Percentiles rank a stretch among this genome's conserved stretches.
phyloP scores from a whole-genome alignment of 2,888 invertebrate genomes.

The Sialis lutaria region DNA sequence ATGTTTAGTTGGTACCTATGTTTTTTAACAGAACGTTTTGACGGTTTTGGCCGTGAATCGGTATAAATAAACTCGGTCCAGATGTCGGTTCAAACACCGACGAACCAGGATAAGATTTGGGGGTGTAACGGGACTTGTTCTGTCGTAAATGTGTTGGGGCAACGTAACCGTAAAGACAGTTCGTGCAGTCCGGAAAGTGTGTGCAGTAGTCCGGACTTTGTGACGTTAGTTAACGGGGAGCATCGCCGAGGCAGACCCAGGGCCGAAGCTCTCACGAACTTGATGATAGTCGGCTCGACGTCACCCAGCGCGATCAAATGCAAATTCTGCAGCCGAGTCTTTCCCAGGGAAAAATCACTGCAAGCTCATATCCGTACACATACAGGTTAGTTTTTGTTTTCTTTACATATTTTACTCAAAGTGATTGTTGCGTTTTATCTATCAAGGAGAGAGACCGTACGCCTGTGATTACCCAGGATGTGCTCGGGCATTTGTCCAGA shows the following conservation, averaged over 20 bases:
- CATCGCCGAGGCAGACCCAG: conserved; percentile 48
- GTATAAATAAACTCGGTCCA: no score
- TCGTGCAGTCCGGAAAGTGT: conserved; percentile 4
- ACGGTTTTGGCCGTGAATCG: no score
- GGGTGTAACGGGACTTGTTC: not conserved
- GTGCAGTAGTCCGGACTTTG: conserved; percentile 5
- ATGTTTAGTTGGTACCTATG: no score
- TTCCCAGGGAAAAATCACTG: conserved; percentile 57
- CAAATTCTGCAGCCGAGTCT: conserved; percentile 49
- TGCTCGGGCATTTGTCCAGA: conserved; percentile 53
- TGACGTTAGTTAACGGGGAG: conserved; percentile 15
- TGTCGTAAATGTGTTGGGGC: not conserved
- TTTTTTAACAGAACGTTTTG: no score
- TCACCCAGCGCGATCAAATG: conserved; percentile 54
- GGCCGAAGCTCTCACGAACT: conserved; percentile 45
- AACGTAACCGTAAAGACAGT: conserved; percentile 1
- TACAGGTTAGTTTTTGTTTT: conserved; percentile 28
- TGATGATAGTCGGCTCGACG: conserved; percentile 51
- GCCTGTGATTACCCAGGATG: conserved; percentile 56
- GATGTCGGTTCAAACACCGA: no score
- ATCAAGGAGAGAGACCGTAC: conserved; percentile 53
- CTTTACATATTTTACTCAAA: not conserved
- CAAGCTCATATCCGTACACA: conserved; percentile 50
- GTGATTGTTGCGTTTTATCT: not conserved
- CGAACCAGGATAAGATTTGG: no score